Evolutionary conservation across 2,888 invertebrate species (phyloP).

Genomic region (Allophyes oxyacanthae): DNA sequence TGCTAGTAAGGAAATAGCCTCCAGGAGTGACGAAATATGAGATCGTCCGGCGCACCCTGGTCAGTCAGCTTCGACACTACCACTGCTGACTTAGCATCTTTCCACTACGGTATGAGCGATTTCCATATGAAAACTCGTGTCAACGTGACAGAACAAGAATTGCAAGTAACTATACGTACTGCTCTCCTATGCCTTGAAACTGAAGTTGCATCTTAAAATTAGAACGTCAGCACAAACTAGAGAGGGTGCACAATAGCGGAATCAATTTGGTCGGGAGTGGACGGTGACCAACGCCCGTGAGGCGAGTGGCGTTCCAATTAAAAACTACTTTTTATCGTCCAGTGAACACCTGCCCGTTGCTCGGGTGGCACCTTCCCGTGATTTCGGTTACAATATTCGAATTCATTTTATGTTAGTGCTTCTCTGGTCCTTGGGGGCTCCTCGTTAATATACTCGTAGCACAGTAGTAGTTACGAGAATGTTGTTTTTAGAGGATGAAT

Average conservation of each 20-base stretch:
- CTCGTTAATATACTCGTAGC: background rate
- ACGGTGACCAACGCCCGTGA: conserved; percentile 14
- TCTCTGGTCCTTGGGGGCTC: background rate
- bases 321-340: conserved; percentile 46
- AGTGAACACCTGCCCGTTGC: conserved; percentile 34
- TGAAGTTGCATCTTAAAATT: conserved; percentile 1
- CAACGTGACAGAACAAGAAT: no score
- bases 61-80: no score
- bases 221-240: conserved; percentile 9
- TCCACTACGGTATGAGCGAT: no score
- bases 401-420: background rate
- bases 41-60: no score
- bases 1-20: no score
- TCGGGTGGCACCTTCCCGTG: conserved; percentile 1
- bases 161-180: no score
- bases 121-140: no score
- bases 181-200: no score
- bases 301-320: conserved; percentile 49
- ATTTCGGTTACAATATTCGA: conserved; percentile 13
- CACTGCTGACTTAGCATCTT: no score
- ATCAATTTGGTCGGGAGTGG: conserved; percentile 24
- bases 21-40: no score
- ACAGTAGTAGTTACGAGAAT: no score
- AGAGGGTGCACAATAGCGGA: conserved; percentile 8
- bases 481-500: no score